Base-by-base conservation (phyloP, 2,888 invertebrate species). In the Nasonia oneida region DNA sequence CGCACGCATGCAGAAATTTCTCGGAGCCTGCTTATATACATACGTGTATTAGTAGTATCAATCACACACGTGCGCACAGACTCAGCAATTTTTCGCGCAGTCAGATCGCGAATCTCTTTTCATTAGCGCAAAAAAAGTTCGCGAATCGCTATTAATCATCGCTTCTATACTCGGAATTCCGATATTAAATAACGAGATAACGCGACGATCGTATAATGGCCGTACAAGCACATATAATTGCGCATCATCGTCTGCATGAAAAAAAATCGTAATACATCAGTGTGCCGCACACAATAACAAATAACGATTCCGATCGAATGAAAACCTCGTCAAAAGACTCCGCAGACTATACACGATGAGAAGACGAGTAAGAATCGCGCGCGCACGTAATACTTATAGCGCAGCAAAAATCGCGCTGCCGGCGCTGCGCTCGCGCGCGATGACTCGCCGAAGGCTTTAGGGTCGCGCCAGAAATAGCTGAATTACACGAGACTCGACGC, bases 391-490 rank as follows among this genome's bases (percentile, higher is more conserved):
- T 29, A 29, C 29, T 29, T 33, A 71, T 12, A 18, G 33, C 71
- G 39, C 2, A 37, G 47, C 50, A 15, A 75, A 15, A 74, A 50
- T 75, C 47, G 39, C 39, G 61, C 12, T 33, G 23, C 29, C 23
- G 3, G 37, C 12, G 77, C 39, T 61, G 37, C 29, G 61, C 76
- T 39, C 53, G 37, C 75, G 67, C 23, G 79, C 75, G 89, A 89
- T 88, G 88, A 89, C 89, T 89, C 84, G 86, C 81, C 84, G 87
- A 88, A 86, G 88, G 80, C 87, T 88, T 80, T 86, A 88, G 86
- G 87, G 88, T 88, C 89, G 88, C 87, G 89, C 87, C 89, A 89
- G 86, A 89, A 89, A 89, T 89, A 89, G 89, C 89, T 87, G 88
- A 89, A 89, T 89, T 88, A 88, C 88, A 89, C 87, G 88, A 88